Percentiles rank a stretch among this genome's conserved stretches.
phyloP scores from a whole-genome alignment of 2,888 invertebrate species.

The Heliconius sara region DNA sequence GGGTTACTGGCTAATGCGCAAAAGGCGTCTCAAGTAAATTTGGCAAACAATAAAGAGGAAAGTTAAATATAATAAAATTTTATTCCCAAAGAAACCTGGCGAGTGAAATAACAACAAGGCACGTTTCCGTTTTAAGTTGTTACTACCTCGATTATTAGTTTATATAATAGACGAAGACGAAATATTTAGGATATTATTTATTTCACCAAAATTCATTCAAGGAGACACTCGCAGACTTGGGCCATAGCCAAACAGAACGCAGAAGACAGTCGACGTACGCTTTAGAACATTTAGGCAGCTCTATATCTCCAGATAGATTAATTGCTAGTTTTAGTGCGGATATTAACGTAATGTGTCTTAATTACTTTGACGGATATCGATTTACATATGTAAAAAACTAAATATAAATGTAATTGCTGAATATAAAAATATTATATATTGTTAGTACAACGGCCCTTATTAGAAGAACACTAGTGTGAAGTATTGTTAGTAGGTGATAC shows the following conservation, averaged over 20 bases:
- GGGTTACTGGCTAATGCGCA: slow-evolving; percentile 52
- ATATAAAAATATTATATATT: background rate
- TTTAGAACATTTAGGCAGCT: slow-evolving; percentile 43
- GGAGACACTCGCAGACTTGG: slow-evolving; percentile 66
- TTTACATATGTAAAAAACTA: background rate
- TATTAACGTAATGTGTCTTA: slow-evolving; percentile 24
- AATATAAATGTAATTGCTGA: background rate
- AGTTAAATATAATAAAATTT: slow-evolving; percentile 11
- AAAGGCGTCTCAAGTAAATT: slow-evolving; percentile 69
- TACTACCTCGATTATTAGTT: slow-evolving; percentile 30
- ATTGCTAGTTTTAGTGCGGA: slow-evolving; percentile 19
- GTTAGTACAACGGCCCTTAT: no score
- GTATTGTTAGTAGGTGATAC: no score
- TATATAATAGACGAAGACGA: slow-evolving; percentile 45
- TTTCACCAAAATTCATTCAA: slow-evolving; percentile 61
- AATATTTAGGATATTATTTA: slow-evolving; percentile 59
- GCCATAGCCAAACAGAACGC: slow-evolving; percentile 65
- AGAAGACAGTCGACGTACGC: slow-evolving; percentile 39
- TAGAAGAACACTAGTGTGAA: no score
- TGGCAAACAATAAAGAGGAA: slow-evolving; percentile 60
- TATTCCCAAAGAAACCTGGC: slow-evolving; percentile 16
- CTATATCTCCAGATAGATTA: slow-evolving; percentile 39
- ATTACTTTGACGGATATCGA: slow-evolving; percentile 5
- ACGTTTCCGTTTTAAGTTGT: slow-evolving; percentile 1
- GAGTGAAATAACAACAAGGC: slow-evolving; percentile 19